Evolutionary conservation across 2,888 invertebrate genomes (phyloP).

Genomic region (Cybosia mesomella): DNA sequence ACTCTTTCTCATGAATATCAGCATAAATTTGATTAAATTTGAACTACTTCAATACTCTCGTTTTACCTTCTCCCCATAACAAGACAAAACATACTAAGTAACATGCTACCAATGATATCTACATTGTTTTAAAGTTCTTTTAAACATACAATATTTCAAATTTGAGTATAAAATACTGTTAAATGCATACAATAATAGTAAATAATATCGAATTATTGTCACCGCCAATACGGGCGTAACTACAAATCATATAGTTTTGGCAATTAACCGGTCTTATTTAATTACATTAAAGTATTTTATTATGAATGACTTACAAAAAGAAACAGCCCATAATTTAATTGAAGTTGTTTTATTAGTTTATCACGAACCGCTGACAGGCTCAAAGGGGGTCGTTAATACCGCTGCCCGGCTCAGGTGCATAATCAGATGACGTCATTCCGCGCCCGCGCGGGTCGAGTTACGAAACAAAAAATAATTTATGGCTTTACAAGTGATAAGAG

Average conservation of each 20-base stretch:
- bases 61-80: background rate
- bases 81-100: background rate
- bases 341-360: too few species aligned
- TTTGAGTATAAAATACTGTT: background rate
- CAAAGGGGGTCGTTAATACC: too few species aligned
- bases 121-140: background rate
- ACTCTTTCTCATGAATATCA: background rate
- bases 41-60: background rate
- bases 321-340: too few species aligned
- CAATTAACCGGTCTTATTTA: background rate
- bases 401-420: too few species aligned
- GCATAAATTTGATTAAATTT: background rate
- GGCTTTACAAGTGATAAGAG: too few species aligned
- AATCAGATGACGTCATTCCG: too few species aligned
- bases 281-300: background rate
- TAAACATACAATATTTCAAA: background rate
- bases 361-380: too few species aligned
- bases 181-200: too few species aligned
- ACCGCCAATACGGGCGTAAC: background rate
- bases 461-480: too few species aligned
- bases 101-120: background rate
- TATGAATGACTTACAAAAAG: too few species aligned
- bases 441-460: too few species aligned
- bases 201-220: background rate
- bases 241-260: background rate